These are phyloP conservation scores for Lucilia sericata DNA, from an alignment of 1,140 invertebrate species.

Conservation along the genomic window DNA sequence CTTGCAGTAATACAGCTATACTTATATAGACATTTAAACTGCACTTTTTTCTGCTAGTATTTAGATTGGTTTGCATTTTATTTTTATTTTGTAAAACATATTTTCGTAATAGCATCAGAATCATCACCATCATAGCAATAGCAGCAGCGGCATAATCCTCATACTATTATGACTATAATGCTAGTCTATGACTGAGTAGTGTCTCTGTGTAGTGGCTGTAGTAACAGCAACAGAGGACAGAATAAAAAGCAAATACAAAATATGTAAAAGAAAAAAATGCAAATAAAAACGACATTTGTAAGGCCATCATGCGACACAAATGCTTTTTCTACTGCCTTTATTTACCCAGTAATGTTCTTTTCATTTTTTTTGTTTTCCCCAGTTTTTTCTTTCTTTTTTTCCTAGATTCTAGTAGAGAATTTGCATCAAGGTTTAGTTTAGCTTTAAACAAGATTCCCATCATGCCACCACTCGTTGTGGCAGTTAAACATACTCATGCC, in stretches of 20 bases:
- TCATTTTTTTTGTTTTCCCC: no score
- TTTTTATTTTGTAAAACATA: slow-evolving; percentile 5
- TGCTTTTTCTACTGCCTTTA: slow-evolving; percentile 14
- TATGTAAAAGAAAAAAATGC: neutral
- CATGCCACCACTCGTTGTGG: neutral
- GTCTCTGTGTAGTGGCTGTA: neutral
- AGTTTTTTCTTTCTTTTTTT: neutral
- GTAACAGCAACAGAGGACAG: neutral
- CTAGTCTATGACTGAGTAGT: neutral
- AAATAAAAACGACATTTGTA: slow-evolving; percentile 13
- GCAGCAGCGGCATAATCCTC: neutral
- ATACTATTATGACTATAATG: neutral
- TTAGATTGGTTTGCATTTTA: neutral
- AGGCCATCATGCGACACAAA: slow-evolving; percentile 28
- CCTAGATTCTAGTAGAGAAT: neutral
- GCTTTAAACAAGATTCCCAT: slow-evolving; percentile 2
- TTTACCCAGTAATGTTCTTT: slow-evolving; percentile 26
- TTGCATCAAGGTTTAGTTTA: slow-evolving; percentile 11
- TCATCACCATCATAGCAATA: neutral
- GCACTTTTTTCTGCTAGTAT: neutral
- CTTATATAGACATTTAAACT: neutral
- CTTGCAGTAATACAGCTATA: neutral
- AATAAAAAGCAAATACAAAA: neutral
- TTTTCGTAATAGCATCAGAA: neutral
- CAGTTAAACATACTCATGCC: neutral